Evolutionary conservation across 2,888 invertebrate genomes (phyloP).

Genomic region (Epirrhoe tristata): DNA sequence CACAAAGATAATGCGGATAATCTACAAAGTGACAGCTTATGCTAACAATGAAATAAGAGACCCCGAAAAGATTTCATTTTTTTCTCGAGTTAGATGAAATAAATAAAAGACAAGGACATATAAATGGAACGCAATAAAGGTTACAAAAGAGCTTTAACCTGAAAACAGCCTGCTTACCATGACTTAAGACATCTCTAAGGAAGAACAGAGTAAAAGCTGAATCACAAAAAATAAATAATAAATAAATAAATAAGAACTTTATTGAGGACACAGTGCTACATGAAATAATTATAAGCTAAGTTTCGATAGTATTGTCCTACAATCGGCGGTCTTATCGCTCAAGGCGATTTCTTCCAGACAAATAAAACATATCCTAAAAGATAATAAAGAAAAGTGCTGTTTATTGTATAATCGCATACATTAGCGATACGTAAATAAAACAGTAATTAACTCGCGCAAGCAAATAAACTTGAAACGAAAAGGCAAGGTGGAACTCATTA

Average conservation of each 20-base stretch:
- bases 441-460: conserved; percentile 48
- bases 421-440: conserved; percentile 45
- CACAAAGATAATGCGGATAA: conserved; percentile 32
- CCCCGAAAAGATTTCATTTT: conserved; percentile 60
- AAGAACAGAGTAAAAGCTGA: no score
- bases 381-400: neutral
- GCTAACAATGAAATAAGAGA: conserved; percentile 54
- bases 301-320: no score
- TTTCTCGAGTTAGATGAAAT: conserved; percentile 57
- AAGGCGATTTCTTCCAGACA: no score
- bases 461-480: conserved; percentile 52
- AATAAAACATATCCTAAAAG: neutral
- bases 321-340: no score
- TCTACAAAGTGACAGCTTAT: conserved; percentile 35
- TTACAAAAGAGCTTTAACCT: conserved; percentile 56
- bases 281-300: no score
- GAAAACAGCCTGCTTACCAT: conserved; percentile 17
- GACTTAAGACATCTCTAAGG: no score
- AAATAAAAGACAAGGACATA: conserved; percentile 65
- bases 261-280: no score
- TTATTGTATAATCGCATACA: conserved; percentile 32
- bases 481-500: conserved; percentile 49
- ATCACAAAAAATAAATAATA: no score
- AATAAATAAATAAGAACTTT: no score
- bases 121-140: conserved; percentile 70